These are phyloP conservation scores for Xestobium rufovillosum DNA, from an alignment of 2,888 invertebrate species.

Conservation along the genomic window DNA sequence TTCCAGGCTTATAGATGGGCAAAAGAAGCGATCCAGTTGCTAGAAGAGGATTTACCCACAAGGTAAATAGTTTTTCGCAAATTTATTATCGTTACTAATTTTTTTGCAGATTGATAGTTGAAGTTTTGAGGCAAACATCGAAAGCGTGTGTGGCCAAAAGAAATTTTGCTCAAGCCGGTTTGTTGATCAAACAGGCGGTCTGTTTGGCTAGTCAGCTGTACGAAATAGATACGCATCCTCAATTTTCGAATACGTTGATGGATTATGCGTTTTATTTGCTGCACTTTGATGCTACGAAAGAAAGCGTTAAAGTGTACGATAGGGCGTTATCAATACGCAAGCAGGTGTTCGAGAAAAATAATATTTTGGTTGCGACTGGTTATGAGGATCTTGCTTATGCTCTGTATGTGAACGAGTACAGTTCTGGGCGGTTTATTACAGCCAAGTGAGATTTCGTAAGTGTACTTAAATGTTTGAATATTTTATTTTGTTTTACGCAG, in stretches of 20 bases:
- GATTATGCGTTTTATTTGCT: constrained; percentile 88
- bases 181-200: constrained; percentile 76
- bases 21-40: constrained; percentile 61
- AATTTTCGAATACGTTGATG: constrained; percentile 74
- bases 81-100: constrained; percentile 8
- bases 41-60: constrained; percentile 56
- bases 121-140: constrained; percentile 78
- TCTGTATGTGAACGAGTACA: constrained; percentile 87
- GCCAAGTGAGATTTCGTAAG: constrained; percentile 1
- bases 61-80: constrained; percentile 42
- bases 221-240: constrained; percentile 60
- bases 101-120: constrained; percentile 57
- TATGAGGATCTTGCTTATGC: constrained; percentile 92
- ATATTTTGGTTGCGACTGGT: constrained; percentile 81
- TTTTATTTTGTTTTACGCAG: constrained; percentile 42
- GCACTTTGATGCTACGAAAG: constrained; percentile 77
- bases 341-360: constrained; percentile 72
- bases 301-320: constrained; percentile 79
- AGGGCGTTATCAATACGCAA: constrained; percentile 67
- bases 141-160: constrained; percentile 87
- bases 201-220: constrained; percentile 58
- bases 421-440: constrained; percentile 43
- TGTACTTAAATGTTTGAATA: constrained; percentile 1
- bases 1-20: constrained; percentile 65
- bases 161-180: constrained; percentile 72